A percentile compares a stretch with the other conserved stretches of the same genome.
Evolutionary conservation across 1,140 invertebrate genomes (phyloP).

Genomic region (Rhynchophorus ferrugineus): DNA sequence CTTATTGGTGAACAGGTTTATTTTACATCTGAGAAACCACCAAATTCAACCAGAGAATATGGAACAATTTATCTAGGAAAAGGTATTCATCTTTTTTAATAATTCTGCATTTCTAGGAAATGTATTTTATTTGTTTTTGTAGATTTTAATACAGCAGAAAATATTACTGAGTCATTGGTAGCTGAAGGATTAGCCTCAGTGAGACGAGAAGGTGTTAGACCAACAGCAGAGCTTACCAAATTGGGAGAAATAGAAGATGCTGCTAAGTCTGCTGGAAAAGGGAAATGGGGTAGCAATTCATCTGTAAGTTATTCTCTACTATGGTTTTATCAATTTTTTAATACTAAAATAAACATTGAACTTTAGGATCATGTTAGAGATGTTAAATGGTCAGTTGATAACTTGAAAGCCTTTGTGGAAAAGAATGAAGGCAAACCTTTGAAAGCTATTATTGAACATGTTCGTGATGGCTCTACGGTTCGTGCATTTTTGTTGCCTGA

Average conservation of each 20-base stretch:
- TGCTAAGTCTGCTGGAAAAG: constrained; percentile 80
- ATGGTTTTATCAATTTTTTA: too few relatives aligned
- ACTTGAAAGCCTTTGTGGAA: constrained; percentile 74
- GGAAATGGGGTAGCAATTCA: constrained; percentile 62
- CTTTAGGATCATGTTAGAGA: constrained; percentile 68
- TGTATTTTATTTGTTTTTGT: constrained; percentile 18
- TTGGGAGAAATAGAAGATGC: constrained; percentile 84
- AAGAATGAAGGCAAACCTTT: constrained; percentile 71
- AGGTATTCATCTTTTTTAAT: constrained; percentile 42
- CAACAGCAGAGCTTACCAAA: constrained; percentile 55
- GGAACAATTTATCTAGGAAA: constrained; percentile 80
- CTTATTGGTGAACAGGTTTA: constrained; percentile 82
- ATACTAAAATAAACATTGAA: too few relatives aligned
- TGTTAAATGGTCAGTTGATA: constrained; percentile 82
- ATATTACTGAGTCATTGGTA: constrained; percentile 79
- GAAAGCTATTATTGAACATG: constrained; percentile 87
- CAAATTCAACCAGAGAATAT: constrained; percentile 75
- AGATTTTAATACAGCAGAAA: constrained; percentile 69
- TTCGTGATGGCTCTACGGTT: constrained; percentile 92
- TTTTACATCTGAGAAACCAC: constrained; percentile 66
- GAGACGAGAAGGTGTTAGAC: constrained; percentile 65
- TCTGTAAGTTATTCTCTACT: constrained; percentile 25
- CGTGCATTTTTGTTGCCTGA: constrained; percentile 81
- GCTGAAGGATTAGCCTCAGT: constrained; percentile 82
- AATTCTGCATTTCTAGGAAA: not conserved